Percentiles rank a stretch among this genome's conserved stretches.
Conservation (phyloP, 2,888 invertebrate genomes). For the Sylvicola fuscatus region DNA sequence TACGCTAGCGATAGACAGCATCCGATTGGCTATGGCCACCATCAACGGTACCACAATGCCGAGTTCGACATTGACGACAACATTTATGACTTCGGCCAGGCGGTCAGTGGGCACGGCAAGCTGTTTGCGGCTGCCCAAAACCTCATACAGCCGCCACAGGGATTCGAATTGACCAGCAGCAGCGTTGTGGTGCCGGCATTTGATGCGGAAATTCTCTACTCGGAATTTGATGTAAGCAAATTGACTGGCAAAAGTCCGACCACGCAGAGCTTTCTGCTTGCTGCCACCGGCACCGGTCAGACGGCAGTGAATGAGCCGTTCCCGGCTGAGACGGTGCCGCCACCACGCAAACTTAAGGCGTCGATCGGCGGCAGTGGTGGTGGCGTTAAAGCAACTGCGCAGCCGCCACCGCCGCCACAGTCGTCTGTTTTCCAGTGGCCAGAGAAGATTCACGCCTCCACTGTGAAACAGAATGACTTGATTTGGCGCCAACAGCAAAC, state of each 20-base stretch:
- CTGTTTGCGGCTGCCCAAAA: background rate
- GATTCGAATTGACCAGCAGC: no score
- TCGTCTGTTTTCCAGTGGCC: slow-evolving; percentile 19
- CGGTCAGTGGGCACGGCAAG: background rate
- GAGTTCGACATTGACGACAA: slow-evolving; percentile 15
- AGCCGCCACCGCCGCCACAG: slow-evolving; percentile 9
- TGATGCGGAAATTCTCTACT: slow-evolving; percentile 10
- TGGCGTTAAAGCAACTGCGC: slow-evolving; percentile 10
- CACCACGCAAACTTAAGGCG: background rate
- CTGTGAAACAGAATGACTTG: slow-evolving; percentile 23
- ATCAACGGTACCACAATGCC: slow-evolving; percentile 3
- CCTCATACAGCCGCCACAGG: background rate
- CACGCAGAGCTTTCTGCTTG: slow-evolving; percentile 9
- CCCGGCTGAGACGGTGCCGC: background rate
- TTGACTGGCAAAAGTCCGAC: slow-evolving; percentile 27
- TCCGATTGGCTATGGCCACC: slow-evolving; percentile 6
- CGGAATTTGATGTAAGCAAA: slow-evolving; percentile 25
- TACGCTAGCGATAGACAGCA: slow-evolving; percentile 12
- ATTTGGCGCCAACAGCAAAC: slow-evolving; percentile 19
- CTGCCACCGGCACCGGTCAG: no score
- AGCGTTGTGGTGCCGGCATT: background rate
- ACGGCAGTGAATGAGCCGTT: slow-evolving; percentile 1
- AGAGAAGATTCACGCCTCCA: slow-evolving; percentile 25
- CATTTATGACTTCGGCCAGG: slow-evolving; percentile 20
- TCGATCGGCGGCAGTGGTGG: background rate